These are phyloP conservation scores for Paramisgurnus dabryanus DNA, from an alignment of 2,113 vertebrate genomes.

Conservation along the genomic window DNA sequence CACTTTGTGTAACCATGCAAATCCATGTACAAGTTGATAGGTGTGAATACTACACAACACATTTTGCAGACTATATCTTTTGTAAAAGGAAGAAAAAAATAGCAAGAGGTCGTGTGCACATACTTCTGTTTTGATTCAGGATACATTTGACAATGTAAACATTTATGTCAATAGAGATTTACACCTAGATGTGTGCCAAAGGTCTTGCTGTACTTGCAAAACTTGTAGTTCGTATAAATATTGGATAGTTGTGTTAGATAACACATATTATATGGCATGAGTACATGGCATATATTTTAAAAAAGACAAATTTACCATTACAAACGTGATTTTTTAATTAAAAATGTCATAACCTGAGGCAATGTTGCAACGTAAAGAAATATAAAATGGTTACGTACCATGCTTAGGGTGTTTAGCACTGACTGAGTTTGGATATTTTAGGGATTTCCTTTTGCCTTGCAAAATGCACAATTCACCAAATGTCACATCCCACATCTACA, in stretches of 20 bases:
- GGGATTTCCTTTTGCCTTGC: neutral
- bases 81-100: neutral
- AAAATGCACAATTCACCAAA: slow-evolving; percentile 10
- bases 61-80: neutral
- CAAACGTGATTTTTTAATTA: too few relatives aligned
- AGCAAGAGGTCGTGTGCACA: too few relatives aligned
- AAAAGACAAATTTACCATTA: too few relatives aligned
- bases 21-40: neutral
- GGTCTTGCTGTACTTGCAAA: neutral
- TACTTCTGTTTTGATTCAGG: neutral
- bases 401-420: neutral
- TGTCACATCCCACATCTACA: slow-evolving; percentile 18
- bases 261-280: neutral
- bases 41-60: neutral
- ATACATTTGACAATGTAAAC: slow-evolving; percentile 13
- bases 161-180: slow-evolving; percentile 22
- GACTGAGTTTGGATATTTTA: neutral
- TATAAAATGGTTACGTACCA: neutral
- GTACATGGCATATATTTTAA: too few relatives aligned
- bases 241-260: neutral
- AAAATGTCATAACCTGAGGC: neutral
- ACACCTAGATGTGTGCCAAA: neutral
- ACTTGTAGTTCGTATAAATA: neutral
- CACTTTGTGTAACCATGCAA: neutral
- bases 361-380: neutral